A percentile compares a stretch with the other conserved stretches of the same genome.
Evolutionary conservation across 2,888 invertebrate species (phyloP).

Genomic region (Diadegma fenestrale): DNA sequence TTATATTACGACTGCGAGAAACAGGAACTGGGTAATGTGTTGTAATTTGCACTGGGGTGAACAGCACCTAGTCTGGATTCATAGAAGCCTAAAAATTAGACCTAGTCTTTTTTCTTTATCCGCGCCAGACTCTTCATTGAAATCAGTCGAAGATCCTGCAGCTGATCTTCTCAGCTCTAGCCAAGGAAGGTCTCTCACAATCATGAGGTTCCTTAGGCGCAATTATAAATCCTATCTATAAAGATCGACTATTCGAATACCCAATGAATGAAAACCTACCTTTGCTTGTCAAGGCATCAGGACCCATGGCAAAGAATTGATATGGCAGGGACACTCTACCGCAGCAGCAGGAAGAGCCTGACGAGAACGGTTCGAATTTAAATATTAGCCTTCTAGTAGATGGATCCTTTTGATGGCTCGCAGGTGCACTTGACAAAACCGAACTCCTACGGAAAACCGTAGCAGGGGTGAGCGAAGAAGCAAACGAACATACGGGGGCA

Average conservation of each 20-base stretch:
- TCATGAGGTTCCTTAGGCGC: constrained; percentile 69
- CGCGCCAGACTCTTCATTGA: not conserved
- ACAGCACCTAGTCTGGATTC: not conserved
- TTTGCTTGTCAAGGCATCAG: constrained; percentile 16
- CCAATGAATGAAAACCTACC: constrained; percentile 46
- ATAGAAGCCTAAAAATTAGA: not conserved
- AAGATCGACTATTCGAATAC: constrained; percentile 81
- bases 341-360: constrained; percentile 42
- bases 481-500: constrained; percentile 61
- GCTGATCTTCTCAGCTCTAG: not conserved
- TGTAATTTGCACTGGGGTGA: not conserved
- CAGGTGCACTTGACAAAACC: constrained; percentile 76
- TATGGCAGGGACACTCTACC: constrained; percentile 16
- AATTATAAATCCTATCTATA: constrained; percentile 78
- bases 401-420: constrained; percentile 73
- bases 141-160: not conserved
- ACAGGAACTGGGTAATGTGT: not conserved
- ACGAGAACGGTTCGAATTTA: constrained; percentile 76
- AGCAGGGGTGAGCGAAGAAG: constrained; percentile 64
- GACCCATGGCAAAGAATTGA: constrained; percentile 37
- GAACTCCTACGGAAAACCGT: constrained; percentile 63
- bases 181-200: not conserved
- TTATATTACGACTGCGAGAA: not conserved
- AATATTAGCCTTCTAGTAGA: constrained; percentile 81
- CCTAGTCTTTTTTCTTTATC: not conserved